Conservation (phyloP, 2,888 invertebrate genomes). For the Hirudinaria manillensis region DNA sequence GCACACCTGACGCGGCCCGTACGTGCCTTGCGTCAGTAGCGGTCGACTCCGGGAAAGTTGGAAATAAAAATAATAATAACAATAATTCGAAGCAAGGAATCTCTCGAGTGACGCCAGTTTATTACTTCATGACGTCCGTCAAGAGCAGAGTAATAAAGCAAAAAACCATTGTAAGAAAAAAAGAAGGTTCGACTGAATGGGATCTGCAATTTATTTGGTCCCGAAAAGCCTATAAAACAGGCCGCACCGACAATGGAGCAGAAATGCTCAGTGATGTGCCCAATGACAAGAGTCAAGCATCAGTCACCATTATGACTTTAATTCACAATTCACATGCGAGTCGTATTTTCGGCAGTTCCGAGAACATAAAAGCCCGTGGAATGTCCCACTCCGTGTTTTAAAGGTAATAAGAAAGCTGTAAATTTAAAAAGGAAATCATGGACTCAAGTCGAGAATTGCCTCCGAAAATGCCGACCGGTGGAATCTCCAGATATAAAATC, state of each 20-base stretch:
- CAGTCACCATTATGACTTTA: constrained; percentile 23
- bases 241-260: constrained; percentile 19
- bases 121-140: constrained; percentile 19
- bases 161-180: constrained; percentile 10
- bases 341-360: constrained; percentile 16
- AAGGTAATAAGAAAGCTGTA: constrained; percentile 9
- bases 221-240: constrained; percentile 20
- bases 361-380: constrained; percentile 10
- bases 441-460: no score
- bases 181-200: constrained; percentile 19
- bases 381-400: constrained; percentile 7
- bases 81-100: background rate
- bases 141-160: constrained; percentile 14
- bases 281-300: constrained; percentile 16
- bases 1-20: background rate
- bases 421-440: constrained; percentile 12
- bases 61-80: no score
- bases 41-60: background rate
- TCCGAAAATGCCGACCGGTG: background rate
- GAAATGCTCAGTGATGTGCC: constrained; percentile 8
- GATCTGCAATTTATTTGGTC: constrained; percentile 25
- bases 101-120: constrained; percentile 17
- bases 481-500: background rate
- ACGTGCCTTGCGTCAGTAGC: background rate
- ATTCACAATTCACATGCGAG: constrained; percentile 24